Evolutionary conservation across 2,113 vertebrate species (phyloP).

Genomic region (Otus sunia): DNA sequence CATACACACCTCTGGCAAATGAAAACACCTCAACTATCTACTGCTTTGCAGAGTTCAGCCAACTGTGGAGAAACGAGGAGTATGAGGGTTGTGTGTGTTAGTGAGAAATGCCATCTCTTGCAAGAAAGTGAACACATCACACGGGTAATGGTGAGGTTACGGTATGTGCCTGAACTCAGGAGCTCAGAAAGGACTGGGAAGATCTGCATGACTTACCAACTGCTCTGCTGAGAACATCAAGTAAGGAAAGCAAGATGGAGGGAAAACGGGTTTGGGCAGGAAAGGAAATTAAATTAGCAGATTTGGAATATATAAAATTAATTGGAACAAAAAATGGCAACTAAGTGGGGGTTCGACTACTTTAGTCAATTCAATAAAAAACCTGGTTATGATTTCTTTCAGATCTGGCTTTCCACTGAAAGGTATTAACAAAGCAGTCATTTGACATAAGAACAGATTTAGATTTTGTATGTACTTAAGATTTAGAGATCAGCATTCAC

Average conservation of each 20-base stretch:
- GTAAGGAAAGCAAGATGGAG: conserved; percentile 64
- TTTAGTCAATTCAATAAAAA: neutral
- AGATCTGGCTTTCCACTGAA: neutral
- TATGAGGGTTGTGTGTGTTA: conserved; percentile 24
- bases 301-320: conserved; percentile 30
- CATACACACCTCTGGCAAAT: neutral
- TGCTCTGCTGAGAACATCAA: conserved; percentile 69
- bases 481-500: neutral
- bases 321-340: conserved; percentile 20
- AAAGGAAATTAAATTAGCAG: conserved; percentile 64
- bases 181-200: conserved; percentile 21
- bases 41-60: neutral
- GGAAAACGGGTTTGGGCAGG: conserved; percentile 57
- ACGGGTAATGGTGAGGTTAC: conserved; percentile 21
- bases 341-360: neutral
- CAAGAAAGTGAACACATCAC: conserved; percentile 52
- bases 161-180: neutral
- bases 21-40: neutral
- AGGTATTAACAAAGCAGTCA: neutral
- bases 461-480: neutral
- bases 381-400: neutral
- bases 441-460: neutral
- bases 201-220: conserved; percentile 64
- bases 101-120: conserved; percentile 57
- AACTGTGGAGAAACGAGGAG: neutral